phyloP scores from a whole-genome alignment of 2,888 invertebrate species.

The Perizoma affinitatum region DNA sequence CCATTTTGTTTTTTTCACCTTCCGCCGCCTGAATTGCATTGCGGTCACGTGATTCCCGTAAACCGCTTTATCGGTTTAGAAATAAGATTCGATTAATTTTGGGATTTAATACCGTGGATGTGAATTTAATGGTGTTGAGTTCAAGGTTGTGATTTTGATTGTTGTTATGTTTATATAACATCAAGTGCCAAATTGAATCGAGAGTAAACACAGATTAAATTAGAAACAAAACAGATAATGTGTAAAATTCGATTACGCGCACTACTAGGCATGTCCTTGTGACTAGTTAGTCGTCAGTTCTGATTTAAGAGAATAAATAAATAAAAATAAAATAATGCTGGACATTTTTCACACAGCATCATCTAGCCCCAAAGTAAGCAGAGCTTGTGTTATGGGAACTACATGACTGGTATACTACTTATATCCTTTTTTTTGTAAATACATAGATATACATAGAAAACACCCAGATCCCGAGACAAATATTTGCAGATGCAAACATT shows the following conservation, averaged over 20 bases:
- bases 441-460: too few relatives aligned
- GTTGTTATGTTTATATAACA: conserved; percentile 23
- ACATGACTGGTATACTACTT: too few relatives aligned
- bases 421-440: too few relatives aligned
- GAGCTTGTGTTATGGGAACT: too few relatives aligned
- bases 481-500: too few relatives aligned
- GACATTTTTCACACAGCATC: too few relatives aligned
- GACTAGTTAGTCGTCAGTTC: not conserved
- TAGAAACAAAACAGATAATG: conserved; percentile 38
- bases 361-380: too few relatives aligned
- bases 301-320: too few relatives aligned
- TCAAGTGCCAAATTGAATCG: conserved; percentile 12
- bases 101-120: conserved; percentile 37
- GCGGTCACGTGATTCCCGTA: conserved; percentile 64
- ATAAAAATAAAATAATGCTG: too few relatives aligned
- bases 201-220: not conserved
- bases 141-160: conserved; percentile 19
- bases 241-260: conserved; percentile 52
- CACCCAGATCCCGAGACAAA: too few relatives aligned
- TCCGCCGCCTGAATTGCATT: conserved; percentile 56
- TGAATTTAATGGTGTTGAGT: conserved; percentile 23
- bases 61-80: conserved; percentile 26
- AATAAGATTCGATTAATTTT: conserved; percentile 38
- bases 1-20: conserved; percentile 71
- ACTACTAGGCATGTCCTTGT: conserved; percentile 52